Base-by-base conservation (phyloP, 2,113 vertebrate species). In the Rallus limicola region DNA sequence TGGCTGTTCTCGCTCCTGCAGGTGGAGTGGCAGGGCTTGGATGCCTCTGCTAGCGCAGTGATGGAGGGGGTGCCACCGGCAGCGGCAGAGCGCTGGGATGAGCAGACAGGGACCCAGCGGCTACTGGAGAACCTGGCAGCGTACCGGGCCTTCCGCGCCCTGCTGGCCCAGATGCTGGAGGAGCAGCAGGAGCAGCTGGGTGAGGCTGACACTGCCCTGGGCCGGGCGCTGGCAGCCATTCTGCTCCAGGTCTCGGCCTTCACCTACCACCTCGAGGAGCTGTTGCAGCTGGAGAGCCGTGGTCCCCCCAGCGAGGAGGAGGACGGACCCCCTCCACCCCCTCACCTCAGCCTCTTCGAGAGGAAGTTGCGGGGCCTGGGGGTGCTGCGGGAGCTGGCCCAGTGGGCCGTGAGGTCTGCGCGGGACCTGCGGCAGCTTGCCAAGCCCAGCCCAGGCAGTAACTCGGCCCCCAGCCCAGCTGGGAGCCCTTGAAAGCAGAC, bases 321-420 rank as follows among this genome's bases (percentile, higher is more conserved):
- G 5, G 79, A 72, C 1, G 46, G 10, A 5, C 56, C 70, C 2
- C 34, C 55, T 1, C 8, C 28, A 0, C 5, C 2, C 8, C 70
- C 80, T 10, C 77, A 23, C 11, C 95, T 88, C 7, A 25, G 94
- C 67, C 97, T 97, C 60, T 98, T 98, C 0, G 97, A 98, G 91
- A 97, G 97, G 92, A 98, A 98, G 95, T 75, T 98, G 36, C 96
- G 97, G 92, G 98, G 98, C 53, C 84, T 98, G 33, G 97, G 98
- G 5, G 98, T 98, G 92, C 95, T 98, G 52, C 98, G 91, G 46
- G 98, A 98, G 92, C 97, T 98, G 90, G 97, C 96, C 14, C 97
- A 97, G 38, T 98, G 98, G 98, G 96, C 97, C 0, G 75, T 98
- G 64, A 96, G 98, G 85, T 98, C 98, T 0, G 65, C 94, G 5